Percentiles rank a stretch among this genome's conserved stretches.
Evolutionary conservation across 64 coral and sea anemone species (phyloP).

Genomic region (Dendronephthya gigantea): DNA sequence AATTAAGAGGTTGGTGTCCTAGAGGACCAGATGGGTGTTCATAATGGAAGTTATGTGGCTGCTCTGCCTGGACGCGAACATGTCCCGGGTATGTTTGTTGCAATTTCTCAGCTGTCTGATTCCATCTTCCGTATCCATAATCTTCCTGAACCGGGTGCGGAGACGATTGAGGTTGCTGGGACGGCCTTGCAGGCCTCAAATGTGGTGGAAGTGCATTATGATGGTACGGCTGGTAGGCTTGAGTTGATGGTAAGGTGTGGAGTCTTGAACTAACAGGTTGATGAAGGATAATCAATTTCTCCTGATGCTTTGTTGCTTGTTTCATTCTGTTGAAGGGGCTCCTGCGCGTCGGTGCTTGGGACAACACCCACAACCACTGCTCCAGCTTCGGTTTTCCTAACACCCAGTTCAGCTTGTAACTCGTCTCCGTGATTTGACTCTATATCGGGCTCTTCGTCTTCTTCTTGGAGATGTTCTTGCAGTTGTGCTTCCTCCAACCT

Average conservation of each 20-base stretch:
- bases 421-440: not conserved
- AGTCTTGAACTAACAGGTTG: too few relatives aligned
- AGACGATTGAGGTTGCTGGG: not conserved
- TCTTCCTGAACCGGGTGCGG: not conserved
- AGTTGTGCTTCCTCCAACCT: not conserved
- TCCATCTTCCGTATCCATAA: not conserved
- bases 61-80: not conserved
- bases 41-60: not conserved
- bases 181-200: not conserved
- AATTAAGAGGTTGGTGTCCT: not conserved
- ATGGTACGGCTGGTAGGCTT: too few relatives aligned
- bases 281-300: not conserved
- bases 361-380: not conserved
- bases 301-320: not conserved
- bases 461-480: not conserved
- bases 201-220: not conserved
- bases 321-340: not conserved
- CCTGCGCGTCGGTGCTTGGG: not conserved
- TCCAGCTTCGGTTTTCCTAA: not conserved
- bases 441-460: not conserved
- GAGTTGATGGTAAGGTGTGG: too few relatives aligned
- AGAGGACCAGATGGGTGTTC: not conserved
- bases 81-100: not conserved
- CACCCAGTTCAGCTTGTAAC: not conserved
- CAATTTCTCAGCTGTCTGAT: not conserved